Percentiles rank a stretch among this genome's conserved stretches.
These are phyloP conservation scores for Stylophora pistillata DNA, from an alignment of 64 coral and sea anemone species.

Conservation along the genomic window DNA sequence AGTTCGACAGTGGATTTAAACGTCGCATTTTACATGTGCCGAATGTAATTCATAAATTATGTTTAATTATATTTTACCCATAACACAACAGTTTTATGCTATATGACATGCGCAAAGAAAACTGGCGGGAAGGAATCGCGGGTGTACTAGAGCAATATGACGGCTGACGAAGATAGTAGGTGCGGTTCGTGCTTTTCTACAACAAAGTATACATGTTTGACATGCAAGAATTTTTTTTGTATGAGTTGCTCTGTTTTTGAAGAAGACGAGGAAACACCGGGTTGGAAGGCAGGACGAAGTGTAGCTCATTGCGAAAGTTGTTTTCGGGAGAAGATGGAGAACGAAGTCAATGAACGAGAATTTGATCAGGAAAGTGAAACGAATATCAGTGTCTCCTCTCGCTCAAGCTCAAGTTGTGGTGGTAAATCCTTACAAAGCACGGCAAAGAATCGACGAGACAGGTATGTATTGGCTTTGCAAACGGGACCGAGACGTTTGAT, in stretches of 20 bases:
- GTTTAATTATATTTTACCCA: constrained; percentile 38
- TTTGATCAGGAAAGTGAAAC: background rate
- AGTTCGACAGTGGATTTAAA: constrained; percentile 9
- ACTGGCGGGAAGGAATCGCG: background rate
- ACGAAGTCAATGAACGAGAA: background rate
- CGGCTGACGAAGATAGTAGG: background rate
- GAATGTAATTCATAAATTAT: constrained; percentile 48
- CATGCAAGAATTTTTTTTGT: constrained; percentile 23
- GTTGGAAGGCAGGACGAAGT: background rate
- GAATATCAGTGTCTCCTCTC: too few relatives aligned
- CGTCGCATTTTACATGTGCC: constrained; percentile 22
- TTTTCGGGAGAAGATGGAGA: background rate
- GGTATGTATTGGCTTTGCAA: constrained; percentile 22
- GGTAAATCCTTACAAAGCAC: too few relatives aligned
- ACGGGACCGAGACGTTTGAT: background rate
- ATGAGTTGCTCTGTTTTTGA: constrained; percentile 50
- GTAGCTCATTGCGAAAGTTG: background rate
- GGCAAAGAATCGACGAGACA: too few relatives aligned
- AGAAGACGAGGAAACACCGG: constrained; percentile 19
- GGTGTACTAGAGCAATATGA: background rate
- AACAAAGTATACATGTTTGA: constrained; percentile 54
- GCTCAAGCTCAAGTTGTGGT: too few relatives aligned
- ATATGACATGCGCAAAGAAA: constrained; percentile 42
- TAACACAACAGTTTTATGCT: constrained; percentile 49
- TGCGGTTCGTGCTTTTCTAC: constrained; percentile 15